Evolutionary conservation across 2,888 invertebrate genomes (phyloP), one percentile per base, ranked within the genome.

Genomic region (Dermolepida albohirtum): DNA sequence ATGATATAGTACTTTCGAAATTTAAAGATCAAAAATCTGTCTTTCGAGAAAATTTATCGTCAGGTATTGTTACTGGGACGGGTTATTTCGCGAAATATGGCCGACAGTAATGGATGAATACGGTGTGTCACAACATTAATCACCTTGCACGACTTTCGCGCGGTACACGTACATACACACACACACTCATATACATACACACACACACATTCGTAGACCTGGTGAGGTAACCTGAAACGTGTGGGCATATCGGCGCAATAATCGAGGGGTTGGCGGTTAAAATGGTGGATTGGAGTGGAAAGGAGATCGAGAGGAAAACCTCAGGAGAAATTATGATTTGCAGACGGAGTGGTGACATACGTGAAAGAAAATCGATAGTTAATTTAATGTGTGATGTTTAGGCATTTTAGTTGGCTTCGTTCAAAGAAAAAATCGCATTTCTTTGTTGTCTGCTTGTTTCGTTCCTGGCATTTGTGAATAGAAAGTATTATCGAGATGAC

Each of bases 311-410:
- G 29, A 54, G 54, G 54, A 54, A 62, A 47, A 47, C 47, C 59
- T 47, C 59, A 34, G 39, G 59, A 62, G 59, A 62, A 62, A 62
- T 47, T 62, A 47, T 62, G 47, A 62, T 62, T 62, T 62, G 59
- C 16, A 44, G 47, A 62, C 59, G 47, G 41, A 29, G 47, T 7
- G 8, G 34, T 10, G 34, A 34, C 10, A 34, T 34, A 62, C 34
- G 47, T 39, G 59, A 62, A 62, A 49, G 47, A 62, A 62, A 62
- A 62, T 62, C 59, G 59, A 62, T 62, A 14, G 29, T 16, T 17
- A 16, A 29, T 44, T 39, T 39, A 34, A 16, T 52, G 52, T 14
- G 14, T 34, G 34, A 34, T 34, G 34, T 34, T 34, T 34, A 34
- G 34, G 34, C 34, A 34, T 34, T 34, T 34, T 34, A 34, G 34